A percentile compares a stretch with the other conserved stretches of the same genome.
Evolutionary conservation across 2,797 vertebrate species (phyloP).

Genomic region (Eleutherodactylus coqui): DNA sequence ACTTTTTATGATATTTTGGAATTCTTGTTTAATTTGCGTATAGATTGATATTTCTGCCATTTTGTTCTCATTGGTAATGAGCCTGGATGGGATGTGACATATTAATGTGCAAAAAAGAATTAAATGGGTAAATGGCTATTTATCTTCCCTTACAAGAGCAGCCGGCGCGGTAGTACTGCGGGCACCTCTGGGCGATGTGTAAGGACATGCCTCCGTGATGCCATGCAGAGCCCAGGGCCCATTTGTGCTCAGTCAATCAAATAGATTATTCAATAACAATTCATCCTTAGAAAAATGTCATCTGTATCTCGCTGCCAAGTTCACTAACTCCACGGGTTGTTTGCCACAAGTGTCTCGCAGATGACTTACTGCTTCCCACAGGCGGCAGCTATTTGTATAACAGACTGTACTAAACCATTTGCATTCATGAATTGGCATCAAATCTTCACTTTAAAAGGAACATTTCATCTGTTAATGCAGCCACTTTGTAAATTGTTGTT

Average conservation of each 20-base stretch:
- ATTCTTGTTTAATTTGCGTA: not conserved
- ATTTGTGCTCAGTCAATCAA: conserved; percentile 52
- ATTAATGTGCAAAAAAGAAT: conserved; percentile 27
- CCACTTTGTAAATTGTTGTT: conserved; percentile 41
- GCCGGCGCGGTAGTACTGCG: conserved; percentile 7
- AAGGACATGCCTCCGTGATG: conserved; percentile 33
- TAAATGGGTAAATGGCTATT: conserved; percentile 17
- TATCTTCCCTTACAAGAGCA: conserved; percentile 18
- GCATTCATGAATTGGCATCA: conserved; percentile 43
- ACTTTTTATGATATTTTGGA: too few relatives aligned
- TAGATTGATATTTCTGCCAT: not conserved
- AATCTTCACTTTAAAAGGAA: conserved; percentile 30
- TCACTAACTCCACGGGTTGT: conserved; percentile 47
- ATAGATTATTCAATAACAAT: conserved; percentile 60
- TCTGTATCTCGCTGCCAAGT: conserved; percentile 49
- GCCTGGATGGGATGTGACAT: conserved; percentile 6
- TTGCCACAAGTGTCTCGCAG: conserved; percentile 52
- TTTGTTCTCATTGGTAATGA: conserved; percentile 2
- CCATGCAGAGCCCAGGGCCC: conserved; percentile 16
- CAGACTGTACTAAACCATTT: conserved; percentile 51
- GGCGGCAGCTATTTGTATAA: conserved; percentile 46
- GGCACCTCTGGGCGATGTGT: not conserved
- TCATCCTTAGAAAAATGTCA: conserved; percentile 55
- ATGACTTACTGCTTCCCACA: conserved; percentile 49
- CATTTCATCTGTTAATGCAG: conserved; percentile 39